Percentiles rank a stretch among this genome's conserved stretches.
phyloP scores from a whole-genome alignment of 2,113 vertebrate genomes.

The Seriola rivoliana region DNA sequence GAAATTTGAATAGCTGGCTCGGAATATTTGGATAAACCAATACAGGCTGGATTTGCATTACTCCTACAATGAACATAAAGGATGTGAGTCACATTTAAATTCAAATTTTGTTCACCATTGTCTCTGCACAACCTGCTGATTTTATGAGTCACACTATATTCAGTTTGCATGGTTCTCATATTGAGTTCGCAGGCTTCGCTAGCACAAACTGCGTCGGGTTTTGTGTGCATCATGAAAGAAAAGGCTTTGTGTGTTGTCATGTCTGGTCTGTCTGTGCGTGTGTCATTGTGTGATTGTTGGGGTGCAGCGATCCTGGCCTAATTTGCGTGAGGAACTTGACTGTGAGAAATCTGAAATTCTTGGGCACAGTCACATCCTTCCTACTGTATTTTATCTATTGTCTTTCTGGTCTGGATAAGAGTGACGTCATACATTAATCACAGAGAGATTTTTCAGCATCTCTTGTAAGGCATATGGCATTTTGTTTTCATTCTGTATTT shows the following conservation, averaged over 20 bases:
- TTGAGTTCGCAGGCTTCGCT: neutral
- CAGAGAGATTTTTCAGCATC: neutral
- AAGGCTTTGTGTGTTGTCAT: conserved; percentile 24
- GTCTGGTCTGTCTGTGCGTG: conserved; percentile 8
- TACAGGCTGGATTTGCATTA: neutral
- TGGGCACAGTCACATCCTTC: neutral
- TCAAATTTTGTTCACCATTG: neutral
- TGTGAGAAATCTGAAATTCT: conserved; percentile 27
- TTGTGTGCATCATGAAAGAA: conserved; percentile 36
- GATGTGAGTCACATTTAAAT: neutral
- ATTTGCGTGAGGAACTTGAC: conserved; percentile 24
- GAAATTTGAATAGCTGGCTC: neutral
- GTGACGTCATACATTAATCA: no score
- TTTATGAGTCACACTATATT: neutral
- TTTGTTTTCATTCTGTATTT: neutral
- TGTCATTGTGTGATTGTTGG: conserved; percentile 6
- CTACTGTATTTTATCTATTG: neutral
- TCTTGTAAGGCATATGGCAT: neutral
- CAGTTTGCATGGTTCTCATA: neutral
- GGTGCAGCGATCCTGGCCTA: conserved; percentile 18
- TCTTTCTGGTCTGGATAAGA: neutral
- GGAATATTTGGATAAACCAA: neutral
- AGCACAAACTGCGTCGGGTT: neutral
- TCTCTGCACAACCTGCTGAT: neutral
- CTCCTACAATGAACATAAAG: neutral